Percentiles rank a stretch among this genome's conserved stretches.
Conservation (phyloP, 2,888 invertebrate species). For the Lepeophtheirus nordmannii region DNA sequence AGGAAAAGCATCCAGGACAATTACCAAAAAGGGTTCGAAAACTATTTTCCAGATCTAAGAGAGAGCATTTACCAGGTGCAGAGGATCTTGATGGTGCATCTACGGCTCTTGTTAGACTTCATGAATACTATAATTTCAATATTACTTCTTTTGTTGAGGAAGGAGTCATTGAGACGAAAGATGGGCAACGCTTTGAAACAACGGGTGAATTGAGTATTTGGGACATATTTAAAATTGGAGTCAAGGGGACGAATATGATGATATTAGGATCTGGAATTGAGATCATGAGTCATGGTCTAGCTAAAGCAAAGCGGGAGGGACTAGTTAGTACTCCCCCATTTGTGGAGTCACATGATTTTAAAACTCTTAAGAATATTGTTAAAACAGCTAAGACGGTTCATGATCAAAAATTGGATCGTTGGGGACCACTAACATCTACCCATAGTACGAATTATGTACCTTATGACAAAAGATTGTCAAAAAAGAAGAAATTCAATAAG, state of each 20-base stretch:
- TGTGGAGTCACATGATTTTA: constrained; percentile 15
- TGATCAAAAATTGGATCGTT: constrained; percentile 23
- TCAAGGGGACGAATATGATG: constrained; percentile 22
- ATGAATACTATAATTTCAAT: constrained; percentile 24
- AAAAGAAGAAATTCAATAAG: constrained; percentile 22
- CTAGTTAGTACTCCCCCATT: constrained; percentile 18
- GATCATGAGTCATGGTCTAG: constrained; percentile 17
- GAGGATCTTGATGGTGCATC: constrained; percentile 22
- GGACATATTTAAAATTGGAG: constrained; percentile 24
- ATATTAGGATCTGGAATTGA: constrained; percentile 22
- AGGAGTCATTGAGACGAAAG: constrained; percentile 9
- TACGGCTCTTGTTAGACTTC: constrained; percentile 16
- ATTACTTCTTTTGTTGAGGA: constrained; percentile 16
- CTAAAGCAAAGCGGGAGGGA: constrained; percentile 22
- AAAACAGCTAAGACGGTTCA: constrained; percentile 24
- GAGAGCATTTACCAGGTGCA: constrained; percentile 18
- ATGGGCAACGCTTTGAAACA: constrained; percentile 6
- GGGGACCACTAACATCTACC: constrained; percentile 9
- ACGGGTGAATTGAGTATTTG: constrained; percentile 21
- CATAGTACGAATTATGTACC: constrained; percentile 16
- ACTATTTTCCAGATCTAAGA: constrained; percentile 7
- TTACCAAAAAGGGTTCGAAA: constrained; percentile 13
- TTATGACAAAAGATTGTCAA: constrained; percentile 17
- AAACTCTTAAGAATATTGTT: constrained; percentile 18
- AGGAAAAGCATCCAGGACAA: neutral